Percentiles rank a stretch among this genome's conserved stretches.
phyloP scores from a whole-genome alignment of 2,797 vertebrate genomes.

The Nasua narica region DNA sequence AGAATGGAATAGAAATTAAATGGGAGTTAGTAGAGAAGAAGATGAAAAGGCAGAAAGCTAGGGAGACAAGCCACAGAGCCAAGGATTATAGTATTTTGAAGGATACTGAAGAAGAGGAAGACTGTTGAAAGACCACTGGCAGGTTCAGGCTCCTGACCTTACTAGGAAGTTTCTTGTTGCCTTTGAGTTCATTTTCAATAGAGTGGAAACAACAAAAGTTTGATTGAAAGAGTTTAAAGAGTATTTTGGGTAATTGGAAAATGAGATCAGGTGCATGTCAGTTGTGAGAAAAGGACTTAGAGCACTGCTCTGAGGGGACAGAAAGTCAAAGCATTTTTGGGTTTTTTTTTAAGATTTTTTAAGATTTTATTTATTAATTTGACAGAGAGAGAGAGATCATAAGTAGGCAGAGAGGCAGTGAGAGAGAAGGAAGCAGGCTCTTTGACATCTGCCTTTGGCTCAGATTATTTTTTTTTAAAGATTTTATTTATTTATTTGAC shows the following conservation, averaged over 20 bases:
- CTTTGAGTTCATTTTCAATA: neutral
- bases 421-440: too few species aligned
- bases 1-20: neutral
- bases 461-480: too few species aligned
- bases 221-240: neutral
- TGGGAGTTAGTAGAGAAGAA: conserved; percentile 41
- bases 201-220: neutral
- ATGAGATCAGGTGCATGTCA: neutral
- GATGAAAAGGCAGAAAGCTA: neutral
- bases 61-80: neutral
- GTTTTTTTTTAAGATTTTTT: too few species aligned
- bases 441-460: too few species aligned
- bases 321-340: neutral
- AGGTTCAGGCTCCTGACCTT: neutral
- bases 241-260: neutral
- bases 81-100: neutral
- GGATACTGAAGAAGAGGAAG: neutral
- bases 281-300: neutral
- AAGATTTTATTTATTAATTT: too few species aligned
- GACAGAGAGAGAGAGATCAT: too few species aligned
- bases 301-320: neutral
- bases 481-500: too few species aligned
- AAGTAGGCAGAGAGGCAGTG: too few species aligned
- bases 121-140: neutral
- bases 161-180: neutral